Percentiles rank a stretch among this genome's conserved stretches.
These are phyloP conservation scores for Macrochelys suwanniensis DNA, from an alignment of 2,797 vertebrate genomes.

Conservation along the genomic window DNA sequence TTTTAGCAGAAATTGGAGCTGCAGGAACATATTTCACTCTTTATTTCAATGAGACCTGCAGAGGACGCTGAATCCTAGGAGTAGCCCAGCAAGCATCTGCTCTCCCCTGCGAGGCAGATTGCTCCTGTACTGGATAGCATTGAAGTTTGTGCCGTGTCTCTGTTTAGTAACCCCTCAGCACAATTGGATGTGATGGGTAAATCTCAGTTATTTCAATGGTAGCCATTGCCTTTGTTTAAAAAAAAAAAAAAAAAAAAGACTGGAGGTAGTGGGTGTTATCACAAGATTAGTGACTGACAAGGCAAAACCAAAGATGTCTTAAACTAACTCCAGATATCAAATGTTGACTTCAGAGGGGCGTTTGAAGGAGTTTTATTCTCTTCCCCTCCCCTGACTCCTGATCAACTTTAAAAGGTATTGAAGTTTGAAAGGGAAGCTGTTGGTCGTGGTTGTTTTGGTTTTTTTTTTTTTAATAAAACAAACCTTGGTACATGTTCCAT, in stretches of 20 bases:
- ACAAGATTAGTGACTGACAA: not conserved
- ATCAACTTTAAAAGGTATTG: not conserved
- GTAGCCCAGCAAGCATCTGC: fast-evolving
- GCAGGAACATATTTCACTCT: not conserved
- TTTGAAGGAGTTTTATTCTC: not conserved
- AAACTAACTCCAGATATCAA: fast-evolving
- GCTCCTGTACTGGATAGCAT: fast-evolving
- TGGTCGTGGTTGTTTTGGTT: no score
- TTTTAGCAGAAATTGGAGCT: not conserved
- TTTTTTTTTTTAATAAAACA: not conserved
- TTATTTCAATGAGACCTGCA: fast-evolving
- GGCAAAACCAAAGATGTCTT: not conserved
- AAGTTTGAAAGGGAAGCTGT: not conserved
- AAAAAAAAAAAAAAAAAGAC: not conserved
- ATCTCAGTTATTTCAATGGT: fast-evolving
- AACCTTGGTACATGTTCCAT: fast-evolving
- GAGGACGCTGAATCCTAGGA: not conserved
- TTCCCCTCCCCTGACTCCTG: not conserved
- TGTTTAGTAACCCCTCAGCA: fast-evolving
- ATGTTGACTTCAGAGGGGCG: not conserved
- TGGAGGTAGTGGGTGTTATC: not conserved
- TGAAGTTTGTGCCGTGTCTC: not conserved
- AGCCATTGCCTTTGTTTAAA: not conserved
- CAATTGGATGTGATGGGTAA: fast-evolving
- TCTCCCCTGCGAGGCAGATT: not conserved